phyloP scores from a whole-genome alignment of 2,113 vertebrate species.

The Malurus cyaneus region DNA sequence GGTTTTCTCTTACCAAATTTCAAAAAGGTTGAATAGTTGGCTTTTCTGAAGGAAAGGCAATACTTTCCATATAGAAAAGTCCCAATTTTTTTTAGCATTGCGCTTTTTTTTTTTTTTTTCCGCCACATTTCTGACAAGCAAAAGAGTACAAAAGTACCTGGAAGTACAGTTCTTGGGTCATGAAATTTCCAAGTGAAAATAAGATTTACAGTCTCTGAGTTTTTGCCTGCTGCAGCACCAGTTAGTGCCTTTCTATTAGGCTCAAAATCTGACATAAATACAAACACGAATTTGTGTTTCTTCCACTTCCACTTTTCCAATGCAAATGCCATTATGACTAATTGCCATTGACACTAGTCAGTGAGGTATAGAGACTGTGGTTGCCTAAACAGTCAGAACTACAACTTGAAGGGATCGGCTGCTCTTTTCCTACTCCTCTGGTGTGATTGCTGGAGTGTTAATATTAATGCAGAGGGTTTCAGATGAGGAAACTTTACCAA shows the following conservation, averaged over 20 bases:
- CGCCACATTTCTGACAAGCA: neutral
- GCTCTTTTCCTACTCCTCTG: neutral
- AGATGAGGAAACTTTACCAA: neutral
- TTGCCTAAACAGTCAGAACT: neutral
- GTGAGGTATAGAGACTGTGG: neutral
- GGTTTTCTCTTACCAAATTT: slow-evolving; percentile 58
- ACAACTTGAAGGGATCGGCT: neutral
- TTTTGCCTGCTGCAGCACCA: neutral
- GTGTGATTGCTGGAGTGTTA: neutral
- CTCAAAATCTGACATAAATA: neutral
- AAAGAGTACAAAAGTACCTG: neutral
- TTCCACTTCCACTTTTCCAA: neutral
- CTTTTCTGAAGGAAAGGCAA: slow-evolving; percentile 46
- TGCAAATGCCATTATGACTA: neutral
- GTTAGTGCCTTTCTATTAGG: neutral
- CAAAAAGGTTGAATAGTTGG: slow-evolving; percentile 60
- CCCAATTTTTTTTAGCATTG: neutral
- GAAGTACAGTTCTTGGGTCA: neutral
- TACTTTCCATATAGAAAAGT: slow-evolving; percentile 35
- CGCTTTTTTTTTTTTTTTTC: neutral
- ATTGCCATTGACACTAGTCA: neutral
- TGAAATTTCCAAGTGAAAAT: neutral
- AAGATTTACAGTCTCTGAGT: neutral
- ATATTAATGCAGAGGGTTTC: neutral
- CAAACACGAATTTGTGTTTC: neutral